A percentile compares a stretch with the other conserved stretches of the same genome.
Conservation (phyloP, 2,113 vertebrate species). For the Eolophus roseicapilla region DNA sequence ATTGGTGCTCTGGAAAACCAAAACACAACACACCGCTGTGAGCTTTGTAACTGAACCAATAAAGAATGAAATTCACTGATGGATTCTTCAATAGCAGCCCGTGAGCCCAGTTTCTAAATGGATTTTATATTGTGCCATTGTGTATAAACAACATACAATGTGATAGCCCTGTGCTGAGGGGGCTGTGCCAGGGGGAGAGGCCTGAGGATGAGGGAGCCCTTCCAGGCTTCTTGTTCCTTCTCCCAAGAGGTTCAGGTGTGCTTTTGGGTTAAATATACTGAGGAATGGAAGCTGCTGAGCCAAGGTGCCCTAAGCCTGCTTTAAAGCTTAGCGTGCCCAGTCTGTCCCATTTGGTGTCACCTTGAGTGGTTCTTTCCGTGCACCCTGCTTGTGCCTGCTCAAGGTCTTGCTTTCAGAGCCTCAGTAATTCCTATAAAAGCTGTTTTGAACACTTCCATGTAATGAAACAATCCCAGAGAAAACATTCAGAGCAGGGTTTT, state of each 20-base stretch:
- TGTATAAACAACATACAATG: neutral
- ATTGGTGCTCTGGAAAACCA: conserved; percentile 50
- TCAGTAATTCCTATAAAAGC: neutral
- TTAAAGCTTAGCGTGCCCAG: neutral
- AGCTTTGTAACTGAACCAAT: conserved; percentile 16
- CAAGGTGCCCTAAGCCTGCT: neutral
- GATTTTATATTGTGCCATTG: conserved; percentile 14
- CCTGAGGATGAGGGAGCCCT: neutral
- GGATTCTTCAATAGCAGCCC: neutral
- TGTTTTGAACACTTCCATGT: neutral
- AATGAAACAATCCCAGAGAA: conserved; percentile 16
- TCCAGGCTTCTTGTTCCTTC: neutral
- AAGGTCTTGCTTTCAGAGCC: neutral
- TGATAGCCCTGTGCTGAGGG: neutral
- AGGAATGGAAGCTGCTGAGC: neutral
- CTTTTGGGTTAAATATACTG: neutral
- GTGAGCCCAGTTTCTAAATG: conserved; percentile 3
- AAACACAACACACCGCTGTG: neutral
- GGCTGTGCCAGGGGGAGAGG: accelerated
- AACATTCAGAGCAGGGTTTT: conserved; percentile 22
- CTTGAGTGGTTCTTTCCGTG: neutral
- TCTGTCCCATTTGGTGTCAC: accelerated
- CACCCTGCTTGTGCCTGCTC: accelerated
- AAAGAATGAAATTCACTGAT: conserved; percentile 41
- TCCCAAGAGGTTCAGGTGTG: neutral